Evolutionary conservation across 2,888 invertebrate genomes (phyloP).

Genomic region (Omphaloscelis lunosa): DNA sequence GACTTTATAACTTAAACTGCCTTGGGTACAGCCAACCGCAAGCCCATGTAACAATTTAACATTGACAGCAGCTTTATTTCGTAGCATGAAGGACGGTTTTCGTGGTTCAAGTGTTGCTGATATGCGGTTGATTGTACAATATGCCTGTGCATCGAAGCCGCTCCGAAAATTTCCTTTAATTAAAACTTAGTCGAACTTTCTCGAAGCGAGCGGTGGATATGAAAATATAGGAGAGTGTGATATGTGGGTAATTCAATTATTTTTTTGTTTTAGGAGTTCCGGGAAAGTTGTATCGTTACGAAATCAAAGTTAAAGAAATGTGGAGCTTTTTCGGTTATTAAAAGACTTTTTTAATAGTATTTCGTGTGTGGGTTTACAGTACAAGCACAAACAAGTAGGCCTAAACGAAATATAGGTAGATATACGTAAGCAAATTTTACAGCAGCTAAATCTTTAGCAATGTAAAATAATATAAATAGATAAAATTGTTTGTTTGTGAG

Average conservation of each 20-base stretch:
- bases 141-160: slow-evolving; percentile 32
- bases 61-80: neutral
- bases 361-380: neutral
- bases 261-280: slow-evolving; percentile 13
- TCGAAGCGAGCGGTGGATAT: slow-evolving; percentile 24
- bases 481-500: neutral
- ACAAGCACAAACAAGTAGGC: neutral
- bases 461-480: neutral
- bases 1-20: slow-evolving; percentile 42
- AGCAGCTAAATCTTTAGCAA: neutral
- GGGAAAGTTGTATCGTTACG: slow-evolving; percentile 11
- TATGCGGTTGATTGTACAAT: slow-evolving; percentile 20
- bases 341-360: neutral
- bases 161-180: slow-evolving; percentile 68
- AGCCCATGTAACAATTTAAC: too few relatives aligned
- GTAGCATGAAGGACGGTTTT: neutral
- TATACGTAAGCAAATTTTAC: neutral
- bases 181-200: slow-evolving; percentile 68
- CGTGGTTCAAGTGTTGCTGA: neutral
- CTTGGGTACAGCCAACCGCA: slow-evolving; percentile 12
- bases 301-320: neutral
- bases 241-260: slow-evolving; percentile 40
- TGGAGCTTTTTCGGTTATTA: neutral
- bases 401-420: neutral
- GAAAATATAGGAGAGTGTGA: slow-evolving; percentile 23